Base-by-base conservation (phyloP, 2,797 vertebrate species). In the Lepus townsendii region DNA sequence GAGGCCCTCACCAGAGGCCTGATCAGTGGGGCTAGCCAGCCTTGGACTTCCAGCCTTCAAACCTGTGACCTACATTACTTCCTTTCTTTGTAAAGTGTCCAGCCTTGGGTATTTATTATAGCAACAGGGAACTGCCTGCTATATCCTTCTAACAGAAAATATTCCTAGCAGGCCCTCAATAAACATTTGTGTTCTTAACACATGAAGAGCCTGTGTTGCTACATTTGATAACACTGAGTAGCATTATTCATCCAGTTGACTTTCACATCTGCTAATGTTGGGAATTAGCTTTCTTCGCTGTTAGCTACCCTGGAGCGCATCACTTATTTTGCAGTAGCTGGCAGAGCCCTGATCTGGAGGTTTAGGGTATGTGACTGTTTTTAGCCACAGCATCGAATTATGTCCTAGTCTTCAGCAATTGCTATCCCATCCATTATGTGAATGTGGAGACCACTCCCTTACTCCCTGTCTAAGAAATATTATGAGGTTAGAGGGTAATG, bases 401-500 rank as follows among this genome's bases (percentile, higher is more conserved):
- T 47, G 69, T 60, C 52, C 42, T 91, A 85, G 65, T 69, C 84
- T 88, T 72, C 83, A 90, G 93, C 89, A 86, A 6, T 71, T 93
- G 57, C 82, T 73, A 57, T 13, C 8, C 52, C 62, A 62, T 97
- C 90, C 75, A 90, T 87, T 90, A 92, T 73, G 60, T 57, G 71
- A 88, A 78, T 91, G 82, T 0, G 52, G 93, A 96, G 62, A 88
- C 26, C 60, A 54, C 91, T 73, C 68, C 32, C 47, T 93, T 47
- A 47, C 75, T 79, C 86, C 20, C 65, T 95, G 92, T 93, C 89
- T 90, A 79, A 84, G 94, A 92, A 71, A 71, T 89, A 85, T 92
- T 92, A 50, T 91, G 85, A 97, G 71, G 78, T 86, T 89, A 54
- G 93, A 91, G 95, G 93, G 79, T 90, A 90, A 96, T 92, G 94